Base-by-base conservation (phyloP, 2,888 invertebrate genomes). In the Yponomeuta cagnagella region DNA sequence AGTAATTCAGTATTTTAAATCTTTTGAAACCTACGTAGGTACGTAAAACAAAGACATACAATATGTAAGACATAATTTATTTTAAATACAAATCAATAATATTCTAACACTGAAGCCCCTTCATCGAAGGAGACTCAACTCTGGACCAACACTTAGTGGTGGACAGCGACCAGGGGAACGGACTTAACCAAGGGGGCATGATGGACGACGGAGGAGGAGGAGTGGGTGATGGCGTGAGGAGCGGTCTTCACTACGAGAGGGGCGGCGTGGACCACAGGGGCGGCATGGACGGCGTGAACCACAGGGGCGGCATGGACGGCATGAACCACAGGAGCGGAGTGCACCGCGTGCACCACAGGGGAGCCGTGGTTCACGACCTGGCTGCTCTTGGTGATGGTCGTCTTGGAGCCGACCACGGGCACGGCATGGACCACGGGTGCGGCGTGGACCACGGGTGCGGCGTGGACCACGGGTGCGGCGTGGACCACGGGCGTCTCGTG, bases 301-400 rank as follows among this genome's bases (percentile, higher is more conserved):
- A 70, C 67, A 33, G 70, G 71, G 66, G 78, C 77, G 15, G 80
- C 69, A 1, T 76, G 77, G 2, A 74, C 74, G 66, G 75, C 72
- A 58, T 75, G 72, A 33, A 74, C 78, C 31, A 68, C 15, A 8
- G 66, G 69, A 12, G 67, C 70, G 31, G 73, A 65, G 23, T 70
- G 72, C 52, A 72, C 71, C n/a, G 77, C 74, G 12, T 80, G 80
- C 12, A 76, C 75, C 3, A 78, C 78, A 23, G 81, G 86, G 10
- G 85, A 77, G 52, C 90, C 90, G 70, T 90, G 90, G 87, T 88
- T 87, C 15, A 91, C 90, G 1, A 89, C 79, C 75, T 89, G 90
- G 84, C 90, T 90, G 81, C 86, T 88, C 84, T 89, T 89, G 69
- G 90, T 89, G 78, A 91, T 85, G 74, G 91, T 90, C 72, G 91